Percentiles rank a stretch among this genome's conserved stretches.
Evolutionary conservation across 2,797 vertebrate species (phyloP).

Genomic region (Tapirus indicus): DNA sequence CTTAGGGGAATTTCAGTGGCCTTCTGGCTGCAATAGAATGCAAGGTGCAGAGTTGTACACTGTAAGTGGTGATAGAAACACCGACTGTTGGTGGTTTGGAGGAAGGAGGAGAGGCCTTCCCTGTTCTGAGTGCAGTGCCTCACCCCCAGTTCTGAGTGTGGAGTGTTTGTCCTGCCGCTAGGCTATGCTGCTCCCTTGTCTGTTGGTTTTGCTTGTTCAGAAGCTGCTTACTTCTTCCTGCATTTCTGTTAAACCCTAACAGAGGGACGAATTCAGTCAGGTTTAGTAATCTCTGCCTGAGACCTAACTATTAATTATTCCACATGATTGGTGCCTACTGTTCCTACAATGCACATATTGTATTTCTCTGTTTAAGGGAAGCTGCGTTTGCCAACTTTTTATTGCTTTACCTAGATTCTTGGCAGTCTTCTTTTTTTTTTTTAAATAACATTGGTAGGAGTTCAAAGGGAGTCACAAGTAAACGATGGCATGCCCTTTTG

Average conservation of each 20-base stretch:
- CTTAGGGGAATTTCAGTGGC: neutral
- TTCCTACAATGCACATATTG: conserved; percentile 77
- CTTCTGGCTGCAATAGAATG: neutral
- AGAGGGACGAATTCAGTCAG: conserved; percentile 56
- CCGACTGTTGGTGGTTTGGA: accelerated
- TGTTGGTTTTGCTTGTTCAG: neutral
- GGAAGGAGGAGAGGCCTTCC: neutral
- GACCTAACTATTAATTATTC: conserved; percentile 81
- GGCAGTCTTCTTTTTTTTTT: conserved; percentile 65
- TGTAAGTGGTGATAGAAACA: neutral
- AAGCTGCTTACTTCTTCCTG: neutral
- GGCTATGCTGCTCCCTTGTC: conserved; percentile 31
- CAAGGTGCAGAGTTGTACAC: too few relatives aligned
- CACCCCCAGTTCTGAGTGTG: accelerated
- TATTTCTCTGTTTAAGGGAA: conserved; percentile 74
- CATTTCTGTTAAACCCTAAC: neutral
- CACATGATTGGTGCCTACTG: conserved; percentile 77
- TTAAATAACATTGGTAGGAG: conserved; percentile 61
- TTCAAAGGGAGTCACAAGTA: conserved; percentile 75
- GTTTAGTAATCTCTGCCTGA: conserved; percentile 60
- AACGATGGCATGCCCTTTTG: neutral
- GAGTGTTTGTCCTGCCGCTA: neutral
- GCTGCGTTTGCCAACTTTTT: conserved; percentile 70
- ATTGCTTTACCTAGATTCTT: conserved; percentile 76
- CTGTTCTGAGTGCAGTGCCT: accelerated